Conservation (phyloP, 2,113 vertebrate genomes). For the Diphyllodes magnificus region DNA sequence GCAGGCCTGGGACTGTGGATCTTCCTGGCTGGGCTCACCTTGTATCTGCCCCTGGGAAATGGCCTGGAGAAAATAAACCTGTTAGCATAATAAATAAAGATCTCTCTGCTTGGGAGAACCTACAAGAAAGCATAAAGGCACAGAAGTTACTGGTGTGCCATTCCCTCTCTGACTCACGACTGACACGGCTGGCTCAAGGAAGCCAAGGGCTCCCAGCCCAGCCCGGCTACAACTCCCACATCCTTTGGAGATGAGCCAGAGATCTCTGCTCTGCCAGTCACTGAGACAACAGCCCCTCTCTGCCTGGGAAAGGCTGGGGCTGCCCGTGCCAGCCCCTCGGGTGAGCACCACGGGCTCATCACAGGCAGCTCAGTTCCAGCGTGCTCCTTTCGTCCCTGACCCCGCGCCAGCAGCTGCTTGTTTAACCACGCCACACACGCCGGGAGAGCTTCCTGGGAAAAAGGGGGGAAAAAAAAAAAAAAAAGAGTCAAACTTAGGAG, state of each 20-base stretch:
- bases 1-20: no score
- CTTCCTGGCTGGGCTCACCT: background rate
- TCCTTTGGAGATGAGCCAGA: background rate
- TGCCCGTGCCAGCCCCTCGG: rapidly evolving
- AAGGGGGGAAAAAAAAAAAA: background rate
- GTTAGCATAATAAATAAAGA: background rate
- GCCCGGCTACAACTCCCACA: rapidly evolving
- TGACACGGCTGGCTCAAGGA: background rate
- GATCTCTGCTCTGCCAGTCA: background rate
- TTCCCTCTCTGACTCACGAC: background rate
- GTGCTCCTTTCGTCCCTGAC: background rate
- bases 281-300: rapidly evolving
- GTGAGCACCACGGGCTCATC: background rate
- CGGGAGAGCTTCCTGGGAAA: background rate
- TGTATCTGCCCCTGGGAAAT: background rate
- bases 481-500: slow-evolving; percentile 39
- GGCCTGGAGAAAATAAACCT: background rate
- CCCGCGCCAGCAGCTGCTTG: rapidly evolving
- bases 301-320: background rate
- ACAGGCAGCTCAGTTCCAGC: background rate
- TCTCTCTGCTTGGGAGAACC: background rate
- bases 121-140: background rate
- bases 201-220: background rate
- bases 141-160: background rate
- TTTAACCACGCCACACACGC: background rate